Base-by-base conservation (phyloP, 2,797 vertebrate genomes). In the Centroberyx gerrardi region DNA sequence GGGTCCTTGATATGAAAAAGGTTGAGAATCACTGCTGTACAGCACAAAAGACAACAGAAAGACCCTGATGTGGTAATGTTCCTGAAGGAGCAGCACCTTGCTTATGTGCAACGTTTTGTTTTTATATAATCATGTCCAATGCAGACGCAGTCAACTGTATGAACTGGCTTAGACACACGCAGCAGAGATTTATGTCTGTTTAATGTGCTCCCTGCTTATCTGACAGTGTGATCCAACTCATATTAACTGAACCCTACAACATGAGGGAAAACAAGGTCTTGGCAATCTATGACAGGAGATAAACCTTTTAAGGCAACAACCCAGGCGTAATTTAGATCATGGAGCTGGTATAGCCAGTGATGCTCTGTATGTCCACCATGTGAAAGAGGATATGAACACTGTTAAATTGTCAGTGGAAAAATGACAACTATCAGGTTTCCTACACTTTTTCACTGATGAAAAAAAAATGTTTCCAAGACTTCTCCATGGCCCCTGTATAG, bases 221-320 rank as follows among this genome's bases (percentile, higher is more conserved):
- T 56, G 36, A 71, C 29, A 61, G 10, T 12, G 3, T 59, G 67
- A 75, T 68, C 42, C 5, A 78, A 48, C 49, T 31, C 13, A n/a
- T 63, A 81, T 74, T 7, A 51, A 83, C 53, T 48, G 18, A 29
- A 62, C 61, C 14, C 5, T 17, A 56, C 18, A 71, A 61, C 40
- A 60, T 36, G 4, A n/a, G 8, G 58, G 17, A 68, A 90, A 84
- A 71, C 52, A 76, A 79, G 55, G 46, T 76, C 40, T 72, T 82
- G 48, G 74, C 68, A 82, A 31, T 40, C 44, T 38, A 10, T 14
- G 52, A 51, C 33, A 4, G 17, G 71, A 82, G 80, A 74, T 73
- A 70, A 76, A 63, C 18, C 59, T 38, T 42, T 65, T 6, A 53
- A 48, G 46, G 62, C 64, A 84, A 75, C 62, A 67, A 12, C 52